Percentiles rank a stretch among this genome's conserved stretches.
Evolutionary conservation across 1,140 invertebrate species (phyloP).

Genomic region (Drosophila equinoxialis): DNA sequence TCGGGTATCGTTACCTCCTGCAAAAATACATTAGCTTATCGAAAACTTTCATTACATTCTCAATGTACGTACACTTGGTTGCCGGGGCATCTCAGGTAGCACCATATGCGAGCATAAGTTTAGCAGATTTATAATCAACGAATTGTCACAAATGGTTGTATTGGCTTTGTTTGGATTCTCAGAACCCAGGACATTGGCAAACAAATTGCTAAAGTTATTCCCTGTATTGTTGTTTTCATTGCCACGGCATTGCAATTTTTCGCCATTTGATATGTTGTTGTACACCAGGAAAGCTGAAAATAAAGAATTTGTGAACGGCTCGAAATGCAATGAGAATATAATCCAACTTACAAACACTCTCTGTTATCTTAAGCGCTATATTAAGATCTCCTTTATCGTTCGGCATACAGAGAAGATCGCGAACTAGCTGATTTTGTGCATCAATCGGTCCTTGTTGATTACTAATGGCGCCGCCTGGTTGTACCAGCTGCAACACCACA

Average conservation of each 20-base stretch:
- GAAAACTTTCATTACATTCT: not conserved
- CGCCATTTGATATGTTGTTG: conserved; percentile 85
- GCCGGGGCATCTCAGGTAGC: conserved; percentile 86
- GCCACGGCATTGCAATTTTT: conserved; percentile 85
- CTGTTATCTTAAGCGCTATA: conserved; percentile 89
- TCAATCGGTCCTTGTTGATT: conserved; percentile 90
- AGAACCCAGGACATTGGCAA: conserved; percentile 87
- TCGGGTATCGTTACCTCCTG: conserved; percentile 80
- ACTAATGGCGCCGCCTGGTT: conserved; percentile 88
- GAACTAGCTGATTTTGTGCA: conserved; percentile 90
- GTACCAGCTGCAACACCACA: conserved; percentile 88
- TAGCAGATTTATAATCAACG: conserved; percentile 88
- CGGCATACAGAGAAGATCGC: conserved; percentile 87
- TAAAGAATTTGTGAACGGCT: not conserved
- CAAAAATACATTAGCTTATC: not conserved
- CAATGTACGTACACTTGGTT: conserved; percentile 57
- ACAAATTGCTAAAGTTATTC: conserved; percentile 86
- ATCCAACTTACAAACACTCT: conserved; percentile 86
- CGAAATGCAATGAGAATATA: not conserved
- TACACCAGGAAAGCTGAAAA: conserved; percentile 84
- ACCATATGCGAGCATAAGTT: conserved; percentile 88
- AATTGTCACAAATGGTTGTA: conserved; percentile 86
- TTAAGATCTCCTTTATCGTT: conserved; percentile 88
- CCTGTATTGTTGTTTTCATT: conserved; percentile 82
- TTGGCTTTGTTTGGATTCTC: conserved; percentile 84